Evolutionary conservation across 2,113 vertebrate species (phyloP), one percentile per base, ranked within the genome.

Genomic region (Patagioenas fasciata): DNA sequence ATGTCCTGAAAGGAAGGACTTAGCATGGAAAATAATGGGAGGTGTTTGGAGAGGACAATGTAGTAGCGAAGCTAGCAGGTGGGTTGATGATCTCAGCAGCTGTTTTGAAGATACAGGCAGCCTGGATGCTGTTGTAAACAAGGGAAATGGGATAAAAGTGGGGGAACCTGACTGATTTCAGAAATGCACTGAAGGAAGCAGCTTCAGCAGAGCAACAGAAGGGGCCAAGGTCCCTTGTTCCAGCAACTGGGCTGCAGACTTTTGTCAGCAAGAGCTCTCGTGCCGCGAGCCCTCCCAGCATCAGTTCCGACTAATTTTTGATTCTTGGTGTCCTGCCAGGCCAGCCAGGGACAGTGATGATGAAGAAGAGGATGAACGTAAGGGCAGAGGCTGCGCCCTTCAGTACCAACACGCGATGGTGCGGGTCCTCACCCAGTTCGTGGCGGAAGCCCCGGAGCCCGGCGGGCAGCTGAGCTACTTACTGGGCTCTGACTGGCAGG

Each of bases 401-500:
- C 99, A 99, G 96, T 99, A 98, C 97, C 99, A 99, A 74, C 99
- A 99, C 0, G 98, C 99, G 7, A 95, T 97, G 95, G 98, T 99
- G 60, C 98, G 98, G 11, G 99, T 99, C 78, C 94, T 99, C 17
- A 99, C 99, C 0, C 98, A 99, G 95, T 99, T 99, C 2, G 98
- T 99, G 86, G 99, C 99, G 0, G 99, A 99, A 89, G 97, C 98
- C 5, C 83, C 96, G 0, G 98, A 98, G n/a, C 96, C 98, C 0
- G 96, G 98, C 0, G 98, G 98, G 4, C 98, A 98, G 12, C 96
- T 96, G 62, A 98, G 96, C 64, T 98, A 97, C 92, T 97, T 99
- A 89, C 97, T 99, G 95, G 99, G 99, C 89, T 98, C 98, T 0
- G 99, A 99, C 96, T 99, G 99, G 99, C 99, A 99, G 93, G 97